Base-by-base conservation (phyloP, 2,113 vertebrate genomes). In the Hepsetus odoe region DNA sequence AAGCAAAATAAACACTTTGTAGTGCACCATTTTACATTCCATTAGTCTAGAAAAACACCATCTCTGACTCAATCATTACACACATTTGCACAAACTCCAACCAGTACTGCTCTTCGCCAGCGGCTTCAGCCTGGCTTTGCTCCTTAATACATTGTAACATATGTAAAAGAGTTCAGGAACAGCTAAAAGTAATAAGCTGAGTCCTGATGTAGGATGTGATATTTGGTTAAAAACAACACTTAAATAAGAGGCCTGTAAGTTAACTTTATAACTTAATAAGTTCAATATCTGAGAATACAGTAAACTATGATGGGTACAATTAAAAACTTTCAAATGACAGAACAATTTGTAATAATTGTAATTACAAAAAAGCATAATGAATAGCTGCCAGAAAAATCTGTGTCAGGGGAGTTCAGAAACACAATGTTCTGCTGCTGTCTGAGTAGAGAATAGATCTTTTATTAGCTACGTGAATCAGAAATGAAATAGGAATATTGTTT, bases 1-100 rank as follows among this genome's bases (percentile, higher is more conserved):
- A 46, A 72, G 62, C 72, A 77, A 84, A 81, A 83, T 81, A 82
- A 87, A 85, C 77, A 84, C 80, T 65, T 74, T 14, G 30, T 66
- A 69, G 56, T 62, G 70, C 46, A 68, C 61, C 74, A 62, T 81
- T 79, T 86, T 84, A 73, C 78, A 83, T 79, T 86, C 26, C 62
- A 77, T 74, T 68, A 56, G 32, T 53, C 24, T 33, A 28, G n/a
- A 61, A 74, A 69, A 66, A 76, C 51, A 80, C 32, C 26, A 56
- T 26, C 32, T 76, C 58, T 74, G 20, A 46, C 65, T 81, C 35
- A 66, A 30, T 72, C 46, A 72, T 40, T 59, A 62, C 6, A 40
- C 20, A 62, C 71, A 42, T 80, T 66, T 56, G 55, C 32, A 53
- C 65, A 53, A 53, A n/a, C 53, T 13, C 66, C 16, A 2, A 55